phyloP scores from a whole-genome alignment of 2,888 invertebrate genomes.

The Chymomyza caudatula region DNA sequence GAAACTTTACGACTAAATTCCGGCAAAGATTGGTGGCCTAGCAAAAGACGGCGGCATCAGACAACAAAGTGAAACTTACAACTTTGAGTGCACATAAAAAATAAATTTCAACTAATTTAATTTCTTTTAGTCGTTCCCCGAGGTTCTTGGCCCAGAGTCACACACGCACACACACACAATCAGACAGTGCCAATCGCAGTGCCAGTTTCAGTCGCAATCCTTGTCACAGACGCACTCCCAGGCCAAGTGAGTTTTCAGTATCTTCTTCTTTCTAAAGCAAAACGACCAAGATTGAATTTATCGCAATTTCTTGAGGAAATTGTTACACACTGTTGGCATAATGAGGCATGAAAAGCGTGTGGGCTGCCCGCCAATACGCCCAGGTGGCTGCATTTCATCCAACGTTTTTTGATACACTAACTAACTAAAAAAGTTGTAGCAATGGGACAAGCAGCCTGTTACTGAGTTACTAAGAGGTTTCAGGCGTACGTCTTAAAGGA shows the following conservation, averaged over 20 bases:
- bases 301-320: slow-evolving; percentile 29
- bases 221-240: neutral
- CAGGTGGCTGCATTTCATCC: neutral
- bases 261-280: neutral
- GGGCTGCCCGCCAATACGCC: neutral
- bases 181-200: neutral
- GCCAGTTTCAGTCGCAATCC: neutral
- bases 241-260: neutral
- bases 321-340: slow-evolving; percentile 56
- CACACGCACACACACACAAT: neutral
- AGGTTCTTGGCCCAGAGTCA: neutral
- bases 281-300: slow-evolving; percentile 27
- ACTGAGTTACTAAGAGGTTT: too few relatives aligned
- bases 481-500: too few relatives aligned
- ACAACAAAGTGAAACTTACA: slow-evolving; percentile 7
- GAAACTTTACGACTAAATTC: neutral
- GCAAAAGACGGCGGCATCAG: neutral
- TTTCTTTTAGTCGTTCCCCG: slow-evolving; percentile 9
- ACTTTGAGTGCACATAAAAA: slow-evolving; percentile 29
- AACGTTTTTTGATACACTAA: neutral
- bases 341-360: slow-evolving; percentile 55
- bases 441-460: too few relatives aligned
- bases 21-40: neutral
- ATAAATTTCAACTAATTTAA: slow-evolving; percentile 52
- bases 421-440: too few relatives aligned